These are phyloP conservation scores for Thripadectes ignobilis DNA, from an alignment of 2,797 vertebrate species.

Conservation along the genomic window DNA sequence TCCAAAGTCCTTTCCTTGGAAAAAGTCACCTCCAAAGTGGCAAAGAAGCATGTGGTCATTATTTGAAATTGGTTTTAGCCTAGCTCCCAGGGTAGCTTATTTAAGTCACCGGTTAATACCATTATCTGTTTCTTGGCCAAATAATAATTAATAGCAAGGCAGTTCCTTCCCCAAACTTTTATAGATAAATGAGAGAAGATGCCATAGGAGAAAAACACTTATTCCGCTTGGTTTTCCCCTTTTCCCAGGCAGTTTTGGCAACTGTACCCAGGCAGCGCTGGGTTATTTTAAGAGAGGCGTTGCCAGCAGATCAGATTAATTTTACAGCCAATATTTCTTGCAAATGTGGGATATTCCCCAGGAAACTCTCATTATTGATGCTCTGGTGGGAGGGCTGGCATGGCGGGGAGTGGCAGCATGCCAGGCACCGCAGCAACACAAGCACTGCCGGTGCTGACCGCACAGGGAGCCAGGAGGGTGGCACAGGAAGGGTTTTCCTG, in stretches of 20 bases:
- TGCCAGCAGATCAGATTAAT: not conserved
- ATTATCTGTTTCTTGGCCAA: slow-evolving; percentile 36
- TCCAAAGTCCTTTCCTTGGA: not conserved
- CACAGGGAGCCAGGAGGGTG: not conserved
- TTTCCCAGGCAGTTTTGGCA: not conserved
- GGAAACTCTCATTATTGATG: not conserved
- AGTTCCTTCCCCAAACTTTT: slow-evolving; percentile 24
- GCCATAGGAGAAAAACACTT: not conserved
- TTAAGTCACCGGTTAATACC: slow-evolving; percentile 2
- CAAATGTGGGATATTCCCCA: slow-evolving; percentile 38
- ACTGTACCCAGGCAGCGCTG: accelerated
- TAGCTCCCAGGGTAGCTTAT: not conserved
- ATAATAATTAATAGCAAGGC: slow-evolving; percentile 34
- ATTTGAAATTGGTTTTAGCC: not conserved
- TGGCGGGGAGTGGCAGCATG: accelerated
- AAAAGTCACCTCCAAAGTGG: not conserved
- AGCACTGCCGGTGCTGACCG: accelerated
- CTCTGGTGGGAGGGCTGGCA: not conserved
- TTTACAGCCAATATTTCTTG: not conserved
- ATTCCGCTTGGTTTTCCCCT: not conserved
- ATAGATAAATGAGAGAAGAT: slow-evolving; percentile 28
- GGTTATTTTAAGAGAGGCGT: not conserved
- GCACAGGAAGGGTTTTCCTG: not conserved
- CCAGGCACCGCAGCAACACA: not conserved
- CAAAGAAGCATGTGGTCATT: not conserved